phyloP scores from a whole-genome alignment of 2,113 vertebrate genomes.

The Lepus americanus region DNA sequence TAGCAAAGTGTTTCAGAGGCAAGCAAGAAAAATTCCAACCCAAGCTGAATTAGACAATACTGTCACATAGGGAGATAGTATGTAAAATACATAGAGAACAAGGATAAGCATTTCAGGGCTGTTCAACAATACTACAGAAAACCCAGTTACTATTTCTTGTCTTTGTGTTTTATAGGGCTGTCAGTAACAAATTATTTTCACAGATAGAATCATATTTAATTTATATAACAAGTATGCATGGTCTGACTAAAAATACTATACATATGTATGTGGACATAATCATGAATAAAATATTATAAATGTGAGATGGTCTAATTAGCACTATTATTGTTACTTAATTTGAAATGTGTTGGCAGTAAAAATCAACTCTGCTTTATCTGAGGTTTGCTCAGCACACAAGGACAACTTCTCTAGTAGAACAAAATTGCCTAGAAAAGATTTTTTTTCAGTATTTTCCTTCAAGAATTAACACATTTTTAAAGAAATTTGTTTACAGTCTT shows the following conservation, averaged over 20 bases:
- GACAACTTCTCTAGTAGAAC: not conserved
- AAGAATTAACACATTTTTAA: not conserved
- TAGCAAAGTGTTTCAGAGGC: not conserved
- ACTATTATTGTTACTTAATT: constrained; percentile 22
- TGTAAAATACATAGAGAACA: not conserved
- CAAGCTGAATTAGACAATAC: not conserved
- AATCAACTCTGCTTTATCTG: constrained; percentile 12
- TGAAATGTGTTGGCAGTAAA: constrained; percentile 60
- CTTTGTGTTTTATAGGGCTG: not conserved
- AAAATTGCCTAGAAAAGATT: not conserved
- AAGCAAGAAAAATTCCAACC: not conserved
- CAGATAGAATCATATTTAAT: not conserved
- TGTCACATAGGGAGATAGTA: not conserved
- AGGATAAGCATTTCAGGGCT: not conserved
- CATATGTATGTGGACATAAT: not conserved
- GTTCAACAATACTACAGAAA: not conserved
- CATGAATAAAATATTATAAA: not conserved
- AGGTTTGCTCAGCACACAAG: not conserved
- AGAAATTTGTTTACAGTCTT: not conserved
- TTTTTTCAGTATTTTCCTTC: not conserved
- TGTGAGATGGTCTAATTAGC: not conserved
- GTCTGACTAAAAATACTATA: not conserved
- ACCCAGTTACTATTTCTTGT: not conserved
- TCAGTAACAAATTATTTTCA: not conserved
- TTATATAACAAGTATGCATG: not conserved